Evolutionary conservation across 2,113 vertebrate genomes (phyloP), one percentile per base, ranked within the genome.

Genomic region (Mesocricetus auratus): DNA sequence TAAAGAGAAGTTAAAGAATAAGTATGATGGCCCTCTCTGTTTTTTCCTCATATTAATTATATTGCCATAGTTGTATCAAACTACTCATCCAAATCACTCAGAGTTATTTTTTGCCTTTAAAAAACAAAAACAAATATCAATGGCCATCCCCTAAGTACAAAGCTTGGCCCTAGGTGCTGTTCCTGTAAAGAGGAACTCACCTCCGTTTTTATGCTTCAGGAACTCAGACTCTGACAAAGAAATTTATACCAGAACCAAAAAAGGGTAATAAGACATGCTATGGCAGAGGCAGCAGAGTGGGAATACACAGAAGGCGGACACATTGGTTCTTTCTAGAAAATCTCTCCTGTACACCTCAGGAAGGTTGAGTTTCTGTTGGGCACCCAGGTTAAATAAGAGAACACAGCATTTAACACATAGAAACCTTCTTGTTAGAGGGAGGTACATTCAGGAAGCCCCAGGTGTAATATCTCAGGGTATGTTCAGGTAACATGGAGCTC

Each of bases 151-250:
- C 39, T 86, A 81, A 60, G 21, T 60, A 73, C 56, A 82, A 93
- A 53, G 62, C 36, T 83, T 91, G 42, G 13, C n/a, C 53, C 5
- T 64, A 91, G 86, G 39, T 92, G n/a, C 3, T 85, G 0, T 64
- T 21, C 17, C 22, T 74, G 79, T 4, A 96, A 15, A 91, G 29
- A 4, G 2, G 33, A 95, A 91, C 69, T 78, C 73, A 29, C 56
- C 15, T 36, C 73, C 56, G 71, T 82, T 7, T 86, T 93, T n/a
- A 68, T 82, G 47, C 62, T 82, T 95, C 11, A 69, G 71, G 75
- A 94, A 39, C 39, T 95, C 60, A n/a, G 53, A 88, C 88, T 86
- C 42, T 93, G 26, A n/a, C 31, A 94, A 19, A 86, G 5, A 96
- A 82, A 92, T 45, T 36, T 47, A 22, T 29, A 9, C 66, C 78